Evolutionary conservation across 2,797 vertebrate genomes (phyloP).

Genomic region (Helicolenus hilgendorfi): DNA sequence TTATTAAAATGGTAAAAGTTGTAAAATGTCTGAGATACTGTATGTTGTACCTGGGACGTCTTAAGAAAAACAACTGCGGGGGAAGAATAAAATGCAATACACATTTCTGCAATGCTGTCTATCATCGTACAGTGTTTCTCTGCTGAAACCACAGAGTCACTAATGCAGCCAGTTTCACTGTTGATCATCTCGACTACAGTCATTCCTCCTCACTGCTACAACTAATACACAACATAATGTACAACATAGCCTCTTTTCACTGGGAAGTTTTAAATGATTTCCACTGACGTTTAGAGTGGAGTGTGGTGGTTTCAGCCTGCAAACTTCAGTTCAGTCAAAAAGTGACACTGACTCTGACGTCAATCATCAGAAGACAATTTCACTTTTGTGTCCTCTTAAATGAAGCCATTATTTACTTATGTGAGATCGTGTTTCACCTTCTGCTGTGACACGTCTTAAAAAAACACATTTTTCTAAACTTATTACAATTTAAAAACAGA

Average conservation of each 20-base stretch:
- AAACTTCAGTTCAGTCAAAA: neutral
- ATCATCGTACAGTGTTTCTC: neutral
- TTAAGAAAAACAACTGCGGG: neutral
- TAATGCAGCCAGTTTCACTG: neutral
- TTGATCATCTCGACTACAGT: neutral
- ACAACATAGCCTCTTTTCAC: neutral
- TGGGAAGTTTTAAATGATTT: neutral
- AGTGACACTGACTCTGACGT: neutral
- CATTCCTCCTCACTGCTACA: neutral
- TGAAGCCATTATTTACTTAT: neutral
- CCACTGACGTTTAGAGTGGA: neutral
- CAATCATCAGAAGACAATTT: neutral
- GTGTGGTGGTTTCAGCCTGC: neutral
- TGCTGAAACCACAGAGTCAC: neutral
- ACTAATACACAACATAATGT: neutral
- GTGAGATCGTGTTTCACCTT: neutral
- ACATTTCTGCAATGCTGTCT: neutral
- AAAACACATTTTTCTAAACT: neutral
- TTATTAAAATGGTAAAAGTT: neutral
- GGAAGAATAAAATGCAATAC: neutral
- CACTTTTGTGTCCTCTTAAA: neutral
- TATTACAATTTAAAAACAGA: neutral
- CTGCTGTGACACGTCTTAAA: neutral
- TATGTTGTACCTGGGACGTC: neutral
- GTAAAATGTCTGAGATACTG: neutral